A percentile compares a stretch with the other conserved stretches of the same genome.
phyloP scores from a whole-genome alignment of 2,113 vertebrate species.

The Mionectes macconnelli region DNA sequence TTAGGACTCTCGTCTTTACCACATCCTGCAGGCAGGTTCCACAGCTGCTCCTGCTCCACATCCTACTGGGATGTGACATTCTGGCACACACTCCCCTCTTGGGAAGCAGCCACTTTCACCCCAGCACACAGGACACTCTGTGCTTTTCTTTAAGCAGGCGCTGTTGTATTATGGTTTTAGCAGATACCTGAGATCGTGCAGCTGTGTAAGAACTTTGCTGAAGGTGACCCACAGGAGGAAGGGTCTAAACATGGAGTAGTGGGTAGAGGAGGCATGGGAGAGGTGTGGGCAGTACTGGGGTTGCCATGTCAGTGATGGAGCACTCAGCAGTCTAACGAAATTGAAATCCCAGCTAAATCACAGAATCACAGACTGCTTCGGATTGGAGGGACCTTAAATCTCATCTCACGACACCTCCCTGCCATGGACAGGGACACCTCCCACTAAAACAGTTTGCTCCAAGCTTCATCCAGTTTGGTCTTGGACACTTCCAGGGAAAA shows the following conservation, averaged over 20 bases:
- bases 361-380: neutral
- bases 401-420: neutral
- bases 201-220: neutral
- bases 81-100: neutral
- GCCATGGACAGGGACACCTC: neutral
- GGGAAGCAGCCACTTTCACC: neutral
- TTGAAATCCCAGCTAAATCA: neutral
- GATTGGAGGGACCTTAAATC: neutral
- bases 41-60: neutral
- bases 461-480: neutral
- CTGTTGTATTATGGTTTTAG: neutral
- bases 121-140: neutral
- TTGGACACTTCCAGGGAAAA: neutral
- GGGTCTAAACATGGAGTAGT: neutral
- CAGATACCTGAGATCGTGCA: neutral
- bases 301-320: accelerated
- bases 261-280: neutral
- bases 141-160: neutral
- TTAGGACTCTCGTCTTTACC: neutral
- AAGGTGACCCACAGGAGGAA: neutral
- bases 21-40: neutral
- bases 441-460: neutral
- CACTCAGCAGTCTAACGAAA: neutral
- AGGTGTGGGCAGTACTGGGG: neutral
- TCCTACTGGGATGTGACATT: neutral